A percentile compares a stretch with the other conserved stretches of the same genome.
These are phyloP conservation scores for Lepetodrilus schrolli DNA, from an alignment of 2,888 invertebrate genomes.

Conservation along the genomic window DNA sequence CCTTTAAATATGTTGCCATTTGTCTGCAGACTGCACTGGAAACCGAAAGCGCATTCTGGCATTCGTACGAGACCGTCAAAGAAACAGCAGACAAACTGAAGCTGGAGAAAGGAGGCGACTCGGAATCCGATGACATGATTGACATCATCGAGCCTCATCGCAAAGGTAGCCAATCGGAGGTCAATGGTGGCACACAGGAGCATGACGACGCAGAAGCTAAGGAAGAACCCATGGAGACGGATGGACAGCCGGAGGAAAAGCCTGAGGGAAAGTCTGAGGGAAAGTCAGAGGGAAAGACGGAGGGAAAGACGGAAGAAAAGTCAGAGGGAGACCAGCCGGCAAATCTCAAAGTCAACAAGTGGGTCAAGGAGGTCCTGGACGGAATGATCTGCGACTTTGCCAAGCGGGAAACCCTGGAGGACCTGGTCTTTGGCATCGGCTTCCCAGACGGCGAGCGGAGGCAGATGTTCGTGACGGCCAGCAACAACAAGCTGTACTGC, in stretches of 20 bases:
- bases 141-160: background rate
- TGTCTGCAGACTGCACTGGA: no score
- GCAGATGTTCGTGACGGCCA: background rate
- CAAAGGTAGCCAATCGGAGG: no score
- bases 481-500: background rate
- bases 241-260: no score
- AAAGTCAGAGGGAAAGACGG: conserved; percentile 22
- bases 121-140: background rate
- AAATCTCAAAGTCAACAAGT: background rate
- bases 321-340: background rate
- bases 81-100: background rate
- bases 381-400: background rate
- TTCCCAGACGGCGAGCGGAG: background rate
- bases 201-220: no score
- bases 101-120: background rate
- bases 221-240: background rate
- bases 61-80: background rate
- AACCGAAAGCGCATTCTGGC: no score
- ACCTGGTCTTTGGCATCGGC: background rate
- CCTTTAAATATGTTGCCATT: no score
- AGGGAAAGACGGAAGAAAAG: background rate
- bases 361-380: background rate
- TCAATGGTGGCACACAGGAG: no score
- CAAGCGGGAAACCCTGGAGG: background rate
- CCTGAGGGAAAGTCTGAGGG: conserved; percentile 18